These are phyloP conservation scores for Emydoidea blandingii DNA, from an alignment of 2,797 vertebrate genomes.

Conservation along the genomic window DNA sequence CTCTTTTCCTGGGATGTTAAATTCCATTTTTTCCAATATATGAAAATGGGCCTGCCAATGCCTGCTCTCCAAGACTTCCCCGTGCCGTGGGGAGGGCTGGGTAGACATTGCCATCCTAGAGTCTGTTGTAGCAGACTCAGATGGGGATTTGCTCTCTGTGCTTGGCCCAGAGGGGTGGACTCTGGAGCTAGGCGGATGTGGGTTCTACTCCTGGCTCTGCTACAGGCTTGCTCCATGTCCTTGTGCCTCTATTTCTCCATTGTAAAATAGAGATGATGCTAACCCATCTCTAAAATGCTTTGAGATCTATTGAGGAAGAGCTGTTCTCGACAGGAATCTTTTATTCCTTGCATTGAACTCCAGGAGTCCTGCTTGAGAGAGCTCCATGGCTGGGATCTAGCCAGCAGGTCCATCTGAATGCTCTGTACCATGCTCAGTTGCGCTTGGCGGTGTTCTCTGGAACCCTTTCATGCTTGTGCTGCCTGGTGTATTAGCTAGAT, in stretches of 20 bases:
- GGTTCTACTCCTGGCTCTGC: not conserved
- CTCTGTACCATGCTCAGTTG: fast-evolving
- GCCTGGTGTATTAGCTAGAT: not conserved
- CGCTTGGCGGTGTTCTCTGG: fast-evolving
- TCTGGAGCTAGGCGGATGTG: not conserved
- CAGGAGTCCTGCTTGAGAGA: not conserved
- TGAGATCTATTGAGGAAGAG: not conserved
- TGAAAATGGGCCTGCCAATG: not conserved
- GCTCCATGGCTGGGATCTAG: not conserved
- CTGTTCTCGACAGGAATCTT: not conserved
- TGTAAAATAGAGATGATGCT: not conserved
- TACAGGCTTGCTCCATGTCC: not conserved
- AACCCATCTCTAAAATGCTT: not conserved
- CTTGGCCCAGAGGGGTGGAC: not conserved
- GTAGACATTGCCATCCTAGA: not conserved
- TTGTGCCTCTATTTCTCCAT: not conserved
- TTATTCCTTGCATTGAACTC: not conserved
- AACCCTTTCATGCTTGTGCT: too few relatives aligned
- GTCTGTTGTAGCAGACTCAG: not conserved
- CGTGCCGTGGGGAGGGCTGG: not conserved
- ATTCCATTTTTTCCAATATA: not conserved
- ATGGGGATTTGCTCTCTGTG: not conserved
- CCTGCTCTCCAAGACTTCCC: not conserved
- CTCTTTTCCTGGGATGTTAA: not conserved
- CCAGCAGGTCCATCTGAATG: not conserved